Conservation (phyloP, 2,797 vertebrate genomes). For the Poecilia picta region DNA sequence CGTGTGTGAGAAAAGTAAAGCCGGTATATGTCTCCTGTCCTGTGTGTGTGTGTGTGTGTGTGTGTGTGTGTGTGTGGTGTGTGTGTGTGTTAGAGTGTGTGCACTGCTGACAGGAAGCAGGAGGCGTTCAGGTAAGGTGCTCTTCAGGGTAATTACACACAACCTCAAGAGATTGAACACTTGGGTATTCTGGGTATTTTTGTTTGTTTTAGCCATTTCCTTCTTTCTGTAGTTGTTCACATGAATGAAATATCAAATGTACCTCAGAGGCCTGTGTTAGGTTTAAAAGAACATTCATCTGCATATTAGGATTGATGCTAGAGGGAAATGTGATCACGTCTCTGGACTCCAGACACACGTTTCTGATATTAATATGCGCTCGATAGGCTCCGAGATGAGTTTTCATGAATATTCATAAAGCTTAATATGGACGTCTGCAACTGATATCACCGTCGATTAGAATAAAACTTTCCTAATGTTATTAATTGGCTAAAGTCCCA, state of each 20-base stretch:
- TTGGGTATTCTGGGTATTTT: conserved; percentile 76
- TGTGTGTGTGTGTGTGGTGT: conserved; percentile 42
- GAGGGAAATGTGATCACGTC: conserved; percentile 73
- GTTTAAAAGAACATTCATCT: conserved; percentile 77
- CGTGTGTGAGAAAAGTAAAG: conserved; percentile 23
- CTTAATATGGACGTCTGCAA: conserved; percentile 78
- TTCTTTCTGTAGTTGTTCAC: conserved; percentile 56
- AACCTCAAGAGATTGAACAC: conserved; percentile 75
- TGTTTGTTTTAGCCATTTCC: conserved; percentile 76
- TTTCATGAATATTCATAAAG: conserved; percentile 77
- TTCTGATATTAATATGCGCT: conserved; percentile 78
- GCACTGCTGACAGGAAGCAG: conserved; percentile 63
- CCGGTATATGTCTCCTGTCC: conserved; percentile 28
- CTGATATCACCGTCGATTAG: conserved; percentile 73
- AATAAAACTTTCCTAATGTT: conserved; percentile 79
- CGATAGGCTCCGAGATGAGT: conserved; percentile 56
- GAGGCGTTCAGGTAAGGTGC: conserved; percentile 76
- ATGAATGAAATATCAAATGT: conserved; percentile 84
- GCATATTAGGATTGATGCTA: conserved; percentile 79
- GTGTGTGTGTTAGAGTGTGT: conserved; percentile 48
- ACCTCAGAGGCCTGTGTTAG: conserved; percentile 66
- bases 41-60: conserved; percentile 53
- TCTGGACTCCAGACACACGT: conserved; percentile 71
- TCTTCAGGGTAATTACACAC: conserved; percentile 81
- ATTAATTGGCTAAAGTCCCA: conserved; percentile 78